A percentile compares a stretch with the other conserved stretches of the same genome.
phyloP scores from a whole-genome alignment of 2,888 invertebrate genomes.

The Campoletis raptor region DNA sequence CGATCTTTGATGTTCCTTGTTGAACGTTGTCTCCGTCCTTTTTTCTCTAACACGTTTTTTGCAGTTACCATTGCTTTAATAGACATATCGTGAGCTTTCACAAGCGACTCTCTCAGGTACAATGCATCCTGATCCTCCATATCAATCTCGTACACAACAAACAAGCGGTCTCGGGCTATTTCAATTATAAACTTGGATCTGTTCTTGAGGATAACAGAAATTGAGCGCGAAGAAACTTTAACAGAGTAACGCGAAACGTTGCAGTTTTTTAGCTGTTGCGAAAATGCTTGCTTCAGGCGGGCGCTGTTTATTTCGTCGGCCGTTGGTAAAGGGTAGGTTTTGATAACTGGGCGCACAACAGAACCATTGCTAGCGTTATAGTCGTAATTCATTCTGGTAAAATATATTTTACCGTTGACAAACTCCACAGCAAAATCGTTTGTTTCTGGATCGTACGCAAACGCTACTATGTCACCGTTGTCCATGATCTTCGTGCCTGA shows the following conservation, averaged over 20 bases:
- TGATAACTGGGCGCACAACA: background rate
- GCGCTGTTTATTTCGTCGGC: background rate
- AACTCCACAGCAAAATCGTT: conserved; percentile 8
- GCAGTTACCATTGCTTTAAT: background rate
- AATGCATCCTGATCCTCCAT: background rate
- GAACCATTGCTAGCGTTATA: background rate
- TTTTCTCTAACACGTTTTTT: background rate
- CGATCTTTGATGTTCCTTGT: conserved; percentile 4
- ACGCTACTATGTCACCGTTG: conserved; percentile 3
- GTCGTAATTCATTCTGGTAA: background rate
- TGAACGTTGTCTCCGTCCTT: conserved; percentile 4
- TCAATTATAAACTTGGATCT: conserved; percentile 4
- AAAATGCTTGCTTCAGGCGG: background rate
- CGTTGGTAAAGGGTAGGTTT: conserved; percentile 7
- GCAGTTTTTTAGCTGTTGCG: background rate
- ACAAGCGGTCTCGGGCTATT: conserved; percentile 2
- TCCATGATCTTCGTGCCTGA: background rate
- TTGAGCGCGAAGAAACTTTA: background rate
- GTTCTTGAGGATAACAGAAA: background rate
- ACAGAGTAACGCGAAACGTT: background rate
- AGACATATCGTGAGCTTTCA: background rate
- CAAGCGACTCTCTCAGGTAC: conserved; percentile 1
- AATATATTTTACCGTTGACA: conserved; percentile 10
- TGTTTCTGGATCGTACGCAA: conserved; percentile 6
- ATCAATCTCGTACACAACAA: conserved; percentile 7